phyloP scores from a whole-genome alignment of 1,140 invertebrate genomes.

The Geopemphigus sp. region DNA sequence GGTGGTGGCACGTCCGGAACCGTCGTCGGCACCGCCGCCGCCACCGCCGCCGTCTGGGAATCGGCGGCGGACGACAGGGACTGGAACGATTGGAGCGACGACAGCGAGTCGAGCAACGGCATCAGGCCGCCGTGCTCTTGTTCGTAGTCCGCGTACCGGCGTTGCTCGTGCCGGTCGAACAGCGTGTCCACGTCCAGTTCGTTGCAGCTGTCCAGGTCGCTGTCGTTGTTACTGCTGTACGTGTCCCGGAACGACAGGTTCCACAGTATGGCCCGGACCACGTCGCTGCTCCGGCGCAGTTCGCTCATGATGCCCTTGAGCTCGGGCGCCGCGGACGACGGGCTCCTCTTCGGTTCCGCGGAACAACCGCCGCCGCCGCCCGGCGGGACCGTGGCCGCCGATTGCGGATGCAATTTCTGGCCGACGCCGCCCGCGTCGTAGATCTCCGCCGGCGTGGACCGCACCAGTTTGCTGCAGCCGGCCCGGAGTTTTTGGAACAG shows the following conservation, averaged over 20 bases:
- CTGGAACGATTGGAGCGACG: constrained; percentile 39
- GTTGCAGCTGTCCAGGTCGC: neutral
- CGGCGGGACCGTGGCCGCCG: neutral
- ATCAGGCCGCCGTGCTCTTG: constrained; percentile 13
- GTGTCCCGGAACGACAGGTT: constrained; percentile 56
- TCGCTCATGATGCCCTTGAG: constrained; percentile 56
- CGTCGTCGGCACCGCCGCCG: constrained; percentile 28
- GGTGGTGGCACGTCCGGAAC: no score
- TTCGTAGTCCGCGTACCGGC: constrained; percentile 52
- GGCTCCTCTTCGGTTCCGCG: constrained; percentile 14
- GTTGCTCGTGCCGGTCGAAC: constrained; percentile 56
- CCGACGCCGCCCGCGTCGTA: neutral
- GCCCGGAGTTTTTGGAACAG: neutral
- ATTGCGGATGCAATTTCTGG: neutral
- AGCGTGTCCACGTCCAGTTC: constrained; percentile 55
- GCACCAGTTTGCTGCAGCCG: neutral
- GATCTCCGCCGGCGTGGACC: neutral
- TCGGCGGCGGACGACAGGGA: constrained; percentile 49
- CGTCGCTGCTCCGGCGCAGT: constrained; percentile 57
- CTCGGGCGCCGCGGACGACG: constrained; percentile 39
- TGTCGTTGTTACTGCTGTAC: constrained; percentile 41
- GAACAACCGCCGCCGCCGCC: neutral
- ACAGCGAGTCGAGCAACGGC: neutral
- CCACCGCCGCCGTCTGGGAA: constrained; percentile 53
- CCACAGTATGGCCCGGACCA: constrained; percentile 57